A percentile compares a stretch with the other conserved stretches of the same genome.
These are phyloP conservation scores for Centropus unirufus DNA, from an alignment of 2,113 vertebrate species.

Conservation along the genomic window DNA sequence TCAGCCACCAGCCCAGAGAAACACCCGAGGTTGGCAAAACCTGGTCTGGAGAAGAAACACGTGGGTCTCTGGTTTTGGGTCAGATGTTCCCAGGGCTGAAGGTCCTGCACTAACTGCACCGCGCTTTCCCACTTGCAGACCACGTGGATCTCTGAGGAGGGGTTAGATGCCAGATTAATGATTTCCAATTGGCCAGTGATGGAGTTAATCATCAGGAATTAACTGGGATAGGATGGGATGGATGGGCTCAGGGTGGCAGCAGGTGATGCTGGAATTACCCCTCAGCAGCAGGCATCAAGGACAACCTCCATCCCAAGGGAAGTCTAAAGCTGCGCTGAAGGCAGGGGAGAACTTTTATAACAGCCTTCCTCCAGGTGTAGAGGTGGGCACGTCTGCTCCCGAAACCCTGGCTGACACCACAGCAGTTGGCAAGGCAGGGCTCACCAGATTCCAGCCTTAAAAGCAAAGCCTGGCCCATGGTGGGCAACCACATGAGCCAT, in stretches of 20 bases:
- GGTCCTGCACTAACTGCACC: rapidly evolving
- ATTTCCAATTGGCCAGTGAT: not conserved
- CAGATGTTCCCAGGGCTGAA: not conserved
- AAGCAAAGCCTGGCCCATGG: not conserved
- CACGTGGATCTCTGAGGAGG: rapidly evolving
- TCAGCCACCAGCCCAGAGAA: no score
- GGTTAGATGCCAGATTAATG: not conserved
- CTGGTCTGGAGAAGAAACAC: no score
- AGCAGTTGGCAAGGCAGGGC: not conserved
- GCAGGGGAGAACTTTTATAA: not conserved
- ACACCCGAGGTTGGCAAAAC: no score
- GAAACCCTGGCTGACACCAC: not conserved
- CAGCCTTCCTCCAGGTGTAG: not conserved
- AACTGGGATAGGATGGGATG: not conserved
- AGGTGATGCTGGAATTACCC: not conserved
- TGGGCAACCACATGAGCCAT: rapidly evolving
- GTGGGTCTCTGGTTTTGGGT: no score
- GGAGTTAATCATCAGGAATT: not conserved
- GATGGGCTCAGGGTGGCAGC: no score
- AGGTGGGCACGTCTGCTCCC: not conserved
- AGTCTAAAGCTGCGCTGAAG: not conserved
- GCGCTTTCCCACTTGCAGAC: no score
- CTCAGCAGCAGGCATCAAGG: not conserved
- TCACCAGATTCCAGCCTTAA: not conserved
- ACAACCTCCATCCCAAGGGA: not conserved